Base-by-base conservation (phyloP, 2,888 invertebrate genomes). In the Oxytorus armatus region DNA sequence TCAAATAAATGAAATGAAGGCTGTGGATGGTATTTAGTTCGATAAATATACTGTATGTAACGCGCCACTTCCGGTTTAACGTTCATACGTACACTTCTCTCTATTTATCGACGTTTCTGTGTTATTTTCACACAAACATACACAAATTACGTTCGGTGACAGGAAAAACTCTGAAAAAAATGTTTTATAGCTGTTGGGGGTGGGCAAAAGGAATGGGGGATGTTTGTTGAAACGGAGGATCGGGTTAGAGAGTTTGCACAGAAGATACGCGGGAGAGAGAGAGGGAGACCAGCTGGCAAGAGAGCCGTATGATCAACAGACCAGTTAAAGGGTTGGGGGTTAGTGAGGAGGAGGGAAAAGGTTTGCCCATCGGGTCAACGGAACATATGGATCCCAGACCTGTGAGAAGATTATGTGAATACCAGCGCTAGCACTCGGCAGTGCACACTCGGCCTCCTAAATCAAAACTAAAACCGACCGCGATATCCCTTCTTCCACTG, bases 401-500 rank as follows among this genome's bases (percentile, higher is more conserved):
- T 74, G 55, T 44, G 83, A 75, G 83, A 83, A 85, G 87, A 86
- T 89, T 87, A 85, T 88, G 86, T 85, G 88, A 89, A 88, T 88
- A 88, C 85, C 86, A n/a, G n/a, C n/a, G 84, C 73, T 1, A 53
- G 81, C 78, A 66, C 61, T 51, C 29, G 61, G 23, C 59, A 49
- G 59, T 49, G 72, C 55, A 53, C 76, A 83, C 74, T 69, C 82
- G 63, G 42, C 61, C 79, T 81, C 84, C 85, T 88, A 87, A 88
- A 88, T 88, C 88, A 88, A 76, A 75, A 77, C 80, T 80, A 79
- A 85, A 86, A 85, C 84, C 85, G 65, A 81, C 84, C 81, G 18
- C 75, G 63, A 73, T 51, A 59, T 73, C 21, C 63, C 23, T 53
- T 69, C 8, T n/a, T 55, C 69, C 55, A 39, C 57, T 36, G 36